Base-by-base conservation (phyloP, 1,140 invertebrate genomes). In the Pseudomyrmex cubaensis region DNA sequence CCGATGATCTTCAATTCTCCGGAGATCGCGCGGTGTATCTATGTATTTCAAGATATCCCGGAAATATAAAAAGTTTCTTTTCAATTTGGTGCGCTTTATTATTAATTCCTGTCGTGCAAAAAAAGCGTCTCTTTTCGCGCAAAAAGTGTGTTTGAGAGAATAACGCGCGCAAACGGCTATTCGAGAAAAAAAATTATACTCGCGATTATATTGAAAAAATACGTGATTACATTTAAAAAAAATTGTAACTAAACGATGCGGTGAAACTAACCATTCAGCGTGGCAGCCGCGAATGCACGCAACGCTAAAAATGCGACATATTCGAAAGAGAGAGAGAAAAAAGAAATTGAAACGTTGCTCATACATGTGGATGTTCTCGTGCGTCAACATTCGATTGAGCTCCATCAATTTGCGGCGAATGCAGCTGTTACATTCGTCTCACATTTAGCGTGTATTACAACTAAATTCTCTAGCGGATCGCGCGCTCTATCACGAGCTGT, bases 361-460 rank as follows among this genome's bases (percentile, higher is more conserved):
- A 48, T 35, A 57, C 9, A 12, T 0, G 7, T 64, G 35, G 62
- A 46, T 57, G 46, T 57, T 22, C 35, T 12, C 20, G 15, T 15
- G 64, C 66, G 54, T 57, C 25, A 25, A 15, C 50, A 22, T 74
- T 22, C 48, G 54, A 87, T 84, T 63, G 63, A 77, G 82, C 46
- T 72, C 63, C 50, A 82, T 80, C 82, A 82, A 87, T 87, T 87
- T 84, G 54, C 10, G 54, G 56, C 70, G 25, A 59, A 75, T 59
- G 50, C 64, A 57, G 17, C 13, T 20, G 35, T n/a, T 57, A 22
- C 62, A 17, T 48, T n/a, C 56, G 35, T 70, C 64, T 80, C 64
- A 48, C 35, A 69, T 87, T 87, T 75, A 70, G 48, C 35, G 35
- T 57, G 73, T 59, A 61, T 70, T 82, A 87, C 85, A 82, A 62